Base-by-base conservation (phyloP, 2,797 vertebrate genomes). In the Myripristis murdjan region DNA sequence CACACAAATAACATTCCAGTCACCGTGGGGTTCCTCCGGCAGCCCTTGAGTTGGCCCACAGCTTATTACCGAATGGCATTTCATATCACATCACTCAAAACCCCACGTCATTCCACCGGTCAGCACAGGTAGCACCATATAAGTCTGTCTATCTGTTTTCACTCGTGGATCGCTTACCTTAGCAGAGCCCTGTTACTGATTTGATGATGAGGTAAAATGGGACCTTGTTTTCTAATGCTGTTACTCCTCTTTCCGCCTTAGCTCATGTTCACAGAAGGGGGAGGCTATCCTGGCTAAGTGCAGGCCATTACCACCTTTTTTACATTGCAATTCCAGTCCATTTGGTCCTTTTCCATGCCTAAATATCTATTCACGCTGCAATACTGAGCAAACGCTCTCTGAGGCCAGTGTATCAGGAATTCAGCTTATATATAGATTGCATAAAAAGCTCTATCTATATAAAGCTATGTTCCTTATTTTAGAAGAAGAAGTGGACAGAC, bases 1-100 rank as follows among this genome's bases (percentile, higher is more conserved):
- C 56, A 66, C 70, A 77, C 80, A 91, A 88, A 90, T 83, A 88
- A 90, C 75, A 88, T 90, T 87, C 85, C 85, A 79, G 64, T 70
- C 85, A 70, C 80, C 39, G 70, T 23, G 31, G 82, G 87, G 52
- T 67, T 75, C 64, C 79, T 81, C 48, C 61, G 73, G 52, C 63
- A 81, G 75, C 72, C 52, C 37, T 82, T 47, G 41, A 64, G 81
- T 84, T 73, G 59, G 78, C 80, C 81, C 78, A 86, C 77, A 72
- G 75, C 77, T 70, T 80, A 64, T 77, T 83, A 73, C 69, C 51
- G 46, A 75, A 61, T 85, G 74, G 64, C 76, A 85, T 87, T 84
- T 91, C 75, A 65, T 59, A 77, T 89, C 75, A 72, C 75, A 84
- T 87, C 79, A 70, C 70, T 85, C 63, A 68, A 75, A 77, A 68